Evolutionary conservation across 2,797 vertebrate species (phyloP).

Genomic region (Trichosurus vulpecula): DNA sequence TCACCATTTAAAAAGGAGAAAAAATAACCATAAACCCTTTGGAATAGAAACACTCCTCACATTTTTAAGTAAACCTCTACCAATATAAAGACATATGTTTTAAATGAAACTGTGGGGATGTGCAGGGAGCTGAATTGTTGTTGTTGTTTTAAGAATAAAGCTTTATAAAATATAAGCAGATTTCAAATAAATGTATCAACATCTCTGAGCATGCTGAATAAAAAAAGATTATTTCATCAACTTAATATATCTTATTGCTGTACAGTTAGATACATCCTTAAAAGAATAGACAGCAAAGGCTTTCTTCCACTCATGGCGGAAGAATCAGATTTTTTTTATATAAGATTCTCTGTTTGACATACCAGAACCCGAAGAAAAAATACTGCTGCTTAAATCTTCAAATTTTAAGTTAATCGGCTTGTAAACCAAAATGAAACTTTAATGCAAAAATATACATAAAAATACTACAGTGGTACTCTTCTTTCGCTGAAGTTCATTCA

Average conservation of each 20-base stretch:
- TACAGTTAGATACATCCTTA: background rate
- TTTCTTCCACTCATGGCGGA: background rate
- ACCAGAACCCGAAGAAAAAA: conserved; percentile 18
- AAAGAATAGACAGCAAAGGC: background rate
- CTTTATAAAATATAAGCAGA: conserved; percentile 34
- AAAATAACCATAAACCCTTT: background rate
- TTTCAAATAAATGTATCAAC: conserved; percentile 2
- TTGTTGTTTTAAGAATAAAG: conserved; percentile 39
- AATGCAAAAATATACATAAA: background rate
- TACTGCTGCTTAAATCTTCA: background rate
- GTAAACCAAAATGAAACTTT: background rate
- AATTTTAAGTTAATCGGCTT: conserved; percentile 14
- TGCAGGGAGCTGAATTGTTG: background rate
- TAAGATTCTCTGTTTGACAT: conserved; percentile 14
- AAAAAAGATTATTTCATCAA: conserved; percentile 35
- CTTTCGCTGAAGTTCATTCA: conserved; percentile 39
- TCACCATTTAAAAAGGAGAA: conserved; percentile 7
- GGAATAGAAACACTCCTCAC: background rate
- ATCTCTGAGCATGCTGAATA: background rate
- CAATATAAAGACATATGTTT: conserved; percentile 18
- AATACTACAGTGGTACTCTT: conserved; percentile 34
- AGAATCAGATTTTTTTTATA: background rate
- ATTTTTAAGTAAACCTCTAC: conserved; percentile 13
- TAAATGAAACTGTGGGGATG: background rate
- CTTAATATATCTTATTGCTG: background rate